Conservation (phyloP, 2,797 vertebrate genomes). For the Euthynnus affinis region DNA sequence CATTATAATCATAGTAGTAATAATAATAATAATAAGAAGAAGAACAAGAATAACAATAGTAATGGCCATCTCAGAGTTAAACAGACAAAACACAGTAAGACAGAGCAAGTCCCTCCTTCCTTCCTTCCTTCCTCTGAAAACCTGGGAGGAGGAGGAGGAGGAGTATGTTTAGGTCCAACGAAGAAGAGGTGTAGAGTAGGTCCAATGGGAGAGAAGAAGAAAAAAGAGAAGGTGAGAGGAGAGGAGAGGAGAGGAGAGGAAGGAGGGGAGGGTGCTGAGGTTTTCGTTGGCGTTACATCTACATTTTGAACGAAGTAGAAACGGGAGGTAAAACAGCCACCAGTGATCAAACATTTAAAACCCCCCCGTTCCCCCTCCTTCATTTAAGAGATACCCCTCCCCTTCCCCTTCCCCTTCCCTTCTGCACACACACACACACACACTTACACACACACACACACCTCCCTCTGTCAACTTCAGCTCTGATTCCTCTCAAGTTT, state of each 20-base stretch:
- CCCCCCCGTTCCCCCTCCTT: background rate
- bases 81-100: constrained; percentile 76
- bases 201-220: constrained; percentile 58
- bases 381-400: constrained; percentile 4
- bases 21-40: constrained; percentile 55
- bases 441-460: background rate
- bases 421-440: background rate
- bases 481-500: constrained; percentile 65
- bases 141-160: constrained; percentile 46
- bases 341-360: constrained; percentile 23
- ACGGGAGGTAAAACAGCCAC: constrained; percentile 49
- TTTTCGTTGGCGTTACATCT: constrained; percentile 62
- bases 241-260: constrained; percentile 24
- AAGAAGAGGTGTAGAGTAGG: constrained; percentile 66
- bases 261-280: constrained; percentile 51
- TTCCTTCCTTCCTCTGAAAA: constrained; percentile 43
- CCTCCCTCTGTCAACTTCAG: constrained; percentile 18
- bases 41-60: constrained; percentile 62
- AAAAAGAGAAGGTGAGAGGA: constrained; percentile 2
- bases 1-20: constrained; percentile 49
- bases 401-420: background rate
- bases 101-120: constrained; percentile 42
- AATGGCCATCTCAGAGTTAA: constrained; percentile 73
- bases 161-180: constrained; percentile 72
- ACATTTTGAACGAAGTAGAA: constrained; percentile 59